These are phyloP conservation scores for Anser brachyrhynchus DNA, from an alignment of 2,113 vertebrate genomes.

Conservation along the genomic window DNA sequence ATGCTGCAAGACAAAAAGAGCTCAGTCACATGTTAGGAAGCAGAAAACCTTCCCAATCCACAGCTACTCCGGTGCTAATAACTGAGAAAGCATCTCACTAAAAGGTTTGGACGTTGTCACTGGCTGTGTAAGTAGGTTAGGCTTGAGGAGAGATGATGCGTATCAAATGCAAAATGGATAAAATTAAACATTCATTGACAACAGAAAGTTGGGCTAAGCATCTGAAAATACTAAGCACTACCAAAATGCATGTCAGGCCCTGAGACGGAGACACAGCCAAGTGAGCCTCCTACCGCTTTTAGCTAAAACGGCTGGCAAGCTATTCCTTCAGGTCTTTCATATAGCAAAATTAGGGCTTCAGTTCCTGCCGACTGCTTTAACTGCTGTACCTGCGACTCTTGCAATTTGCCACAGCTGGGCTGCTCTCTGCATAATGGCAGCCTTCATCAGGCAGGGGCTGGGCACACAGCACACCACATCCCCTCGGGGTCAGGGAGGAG, in stretches of 20 bases:
- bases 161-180: not conserved
- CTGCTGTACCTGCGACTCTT: constrained; percentile 5
- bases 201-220: not conserved
- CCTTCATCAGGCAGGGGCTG: not conserved
- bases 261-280: not conserved
- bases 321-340: not conserved
- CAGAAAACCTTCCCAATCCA: not conserved
- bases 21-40: not conserved
- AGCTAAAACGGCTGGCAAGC: not conserved
- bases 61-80: not conserved
- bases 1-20: not conserved
- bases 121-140: not conserved
- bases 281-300: not conserved
- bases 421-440: not conserved
- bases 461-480: not conserved
- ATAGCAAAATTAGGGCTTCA: not conserved
- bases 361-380: constrained; percentile 1
- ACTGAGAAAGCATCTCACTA: not conserved
- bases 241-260: not conserved
- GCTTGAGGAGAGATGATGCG: not conserved
- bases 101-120: not conserved
- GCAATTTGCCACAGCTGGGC: not conserved
- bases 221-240: not conserved
- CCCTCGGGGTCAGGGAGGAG: not conserved
- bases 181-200: not conserved